These are phyloP conservation scores for Drosophila lowei DNA, from an alignment of 1,140 invertebrate genomes.

Conservation along the genomic window DNA sequence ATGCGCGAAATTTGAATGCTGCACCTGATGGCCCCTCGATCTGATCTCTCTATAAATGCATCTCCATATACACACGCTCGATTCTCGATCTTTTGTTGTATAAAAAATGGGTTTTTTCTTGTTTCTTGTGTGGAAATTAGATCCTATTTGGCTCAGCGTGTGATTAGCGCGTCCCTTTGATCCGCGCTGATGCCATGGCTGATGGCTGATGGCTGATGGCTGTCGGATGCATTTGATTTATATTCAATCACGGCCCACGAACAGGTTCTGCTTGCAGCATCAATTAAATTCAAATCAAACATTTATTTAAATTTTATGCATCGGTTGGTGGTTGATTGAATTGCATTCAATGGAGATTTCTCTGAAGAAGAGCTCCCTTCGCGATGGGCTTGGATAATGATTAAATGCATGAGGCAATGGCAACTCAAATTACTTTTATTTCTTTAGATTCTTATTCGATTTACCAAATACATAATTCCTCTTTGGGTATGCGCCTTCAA, in stretches of 20 bases:
- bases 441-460: too few relatives aligned
- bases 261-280: constrained; percentile 26
- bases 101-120: constrained; percentile 56
- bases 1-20: constrained; percentile 79
- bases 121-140: constrained; percentile 73
- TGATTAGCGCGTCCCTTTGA: constrained; percentile 78
- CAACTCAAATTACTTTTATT: not conserved
- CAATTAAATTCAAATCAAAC: constrained; percentile 82
- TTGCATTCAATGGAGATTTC: constrained; percentile 22
- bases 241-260: constrained; percentile 62
- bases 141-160: constrained; percentile 80
- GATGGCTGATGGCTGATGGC: constrained; percentile 12
- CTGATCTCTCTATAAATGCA: constrained; percentile 74
- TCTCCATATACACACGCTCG: constrained; percentile 21
- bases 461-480: too few relatives aligned
- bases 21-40: not conserved
- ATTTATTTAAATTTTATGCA: constrained; percentile 82
- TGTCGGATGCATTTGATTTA: constrained; percentile 69
- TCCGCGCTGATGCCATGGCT: constrained; percentile 27
- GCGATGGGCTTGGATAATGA: not conserved
- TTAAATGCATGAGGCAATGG: not conserved
- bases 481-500: not conserved
- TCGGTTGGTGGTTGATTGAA: constrained; percentile 74
- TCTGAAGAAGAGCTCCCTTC: constrained; percentile 22
- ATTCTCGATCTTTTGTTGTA: constrained; percentile 21